Base-by-base conservation (phyloP, 1,140 invertebrate species). In the Drosophila tani region DNA sequence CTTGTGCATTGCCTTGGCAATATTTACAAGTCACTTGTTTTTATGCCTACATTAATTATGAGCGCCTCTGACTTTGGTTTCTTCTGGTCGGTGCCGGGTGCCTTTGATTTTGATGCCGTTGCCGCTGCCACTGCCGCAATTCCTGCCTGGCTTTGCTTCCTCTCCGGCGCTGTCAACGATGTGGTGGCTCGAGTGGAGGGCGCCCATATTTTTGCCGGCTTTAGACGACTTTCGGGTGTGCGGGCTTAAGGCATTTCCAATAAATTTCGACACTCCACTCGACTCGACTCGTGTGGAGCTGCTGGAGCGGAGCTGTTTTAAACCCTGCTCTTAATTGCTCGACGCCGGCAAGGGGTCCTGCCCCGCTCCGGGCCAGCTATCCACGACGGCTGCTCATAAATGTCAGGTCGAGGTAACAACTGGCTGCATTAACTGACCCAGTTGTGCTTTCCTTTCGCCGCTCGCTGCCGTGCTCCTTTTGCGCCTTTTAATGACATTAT, bases 1-100 rank as follows among this genome's bases (percentile, higher is more conserved):
- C 43, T 45, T 55, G 41, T 57, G 68, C 74, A 84, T 88, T 82
- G 78, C 81, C 81, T 76, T 90, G 85, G 85, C 56, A 82, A 90
- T 90, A 90, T 90, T 90, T 90, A 90, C 85, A 90, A 90, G 85
- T 90, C 85, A 90, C 85, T 90, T 90, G 85, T 90, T 90, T 90
- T 90, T 90, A 90, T 90, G 85, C 85, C 82, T 85, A 91, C 85
- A 90, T 90, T 90, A 90, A 90, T 90, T 90, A 90, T 90, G 82
- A 85, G 86, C 86, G 85, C 85, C 71, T 85, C 81, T 71, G 85
- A 49, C 74, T 81, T 83, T 88, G 85, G 85, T 90, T 88, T 90
- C 78, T 79, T 90, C 78, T 79, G 79, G 71, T 64, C 32, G 75
- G 38, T 40, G 55, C 5, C 27, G 35, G 35, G 21, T 63, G 71